Evolutionary conservation across 1,140 invertebrate genomes (phyloP), one percentile per base, ranked within the genome.

Genomic region (Macrobrachium rosenbergii): DNA sequence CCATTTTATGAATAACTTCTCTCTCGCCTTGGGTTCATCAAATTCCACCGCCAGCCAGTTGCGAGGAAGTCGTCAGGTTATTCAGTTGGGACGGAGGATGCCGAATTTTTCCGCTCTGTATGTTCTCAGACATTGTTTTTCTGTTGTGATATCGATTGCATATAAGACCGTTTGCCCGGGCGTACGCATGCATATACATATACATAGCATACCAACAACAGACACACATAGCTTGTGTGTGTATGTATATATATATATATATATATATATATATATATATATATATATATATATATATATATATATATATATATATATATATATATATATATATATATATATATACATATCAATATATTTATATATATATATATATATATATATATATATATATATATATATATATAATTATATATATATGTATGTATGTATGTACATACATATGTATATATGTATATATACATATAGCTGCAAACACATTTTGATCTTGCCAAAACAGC

Each of bases 271-370:
- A 28, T 75, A 37, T 75, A 17, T 21, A 23, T 76, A 28, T 45
- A 23, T 76, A 23, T 43, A 59, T 5, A 80, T 80, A 59, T 60
- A 80, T 80, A 58, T 63, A 59, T 23, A 58, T 60, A 80, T 63
- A 58, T 28, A 80, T 63, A 85, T 60, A 62, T 85, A 80, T 60
- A 8, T 1, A 21, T 72, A 2, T 72, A 14, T 59, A 2, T 52
- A 82, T 82, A 67, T 58, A 37, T 37, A 37, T 37, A 37, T 37
- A 37, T 37, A 37, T 37, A 21, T 17, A 75, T 23, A n/a, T 75
- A 19, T 75, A 75, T 23, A 28, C 23, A 12, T 75, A 16, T 21
- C 6, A 17, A 23, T 6, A 16, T 12, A 37, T 43, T n/a, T n/a
- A 12, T 23, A 14, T 73, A 23, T 12, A 23, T 37, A 73, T 12